phyloP scores from a whole-genome alignment of 1,140 invertebrate genomes.

The Drosophila pachea region DNA sequence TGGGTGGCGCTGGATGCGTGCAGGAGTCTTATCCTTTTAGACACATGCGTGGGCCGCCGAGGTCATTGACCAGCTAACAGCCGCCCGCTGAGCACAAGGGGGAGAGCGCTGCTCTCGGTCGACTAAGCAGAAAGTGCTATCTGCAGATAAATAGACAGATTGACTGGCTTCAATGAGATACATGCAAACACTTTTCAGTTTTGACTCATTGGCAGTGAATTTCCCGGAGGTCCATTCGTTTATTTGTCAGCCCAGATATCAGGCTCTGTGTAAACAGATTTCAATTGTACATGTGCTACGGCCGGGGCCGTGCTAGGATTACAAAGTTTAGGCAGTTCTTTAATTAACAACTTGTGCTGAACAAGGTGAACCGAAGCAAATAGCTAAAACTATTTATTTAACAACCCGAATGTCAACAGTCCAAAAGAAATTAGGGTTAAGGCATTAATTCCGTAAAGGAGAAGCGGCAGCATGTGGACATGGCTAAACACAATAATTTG shows the following conservation, averaged over 20 bases:
- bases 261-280: slow-evolving; percentile 8
- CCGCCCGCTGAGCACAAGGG: not conserved
- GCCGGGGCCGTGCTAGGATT: too few relatives aligned
- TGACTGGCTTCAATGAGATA: too few relatives aligned
- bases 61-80: slow-evolving; percentile 56
- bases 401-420: slow-evolving; percentile 39
- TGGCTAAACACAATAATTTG: slow-evolving; percentile 69
- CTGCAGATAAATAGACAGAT: too few relatives aligned
- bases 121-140: too few relatives aligned
- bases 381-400: slow-evolving; percentile 55
- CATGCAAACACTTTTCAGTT: too few relatives aligned
- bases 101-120: too few relatives aligned
- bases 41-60: slow-evolving; percentile 29
- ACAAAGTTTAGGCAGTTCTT: slow-evolving; percentile 51
- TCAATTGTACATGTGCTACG: slow-evolving; percentile 2
- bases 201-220: too few relatives aligned
- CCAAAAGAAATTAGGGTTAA: slow-evolving; percentile 33
- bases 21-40: slow-evolving; percentile 53
- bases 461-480: slow-evolving; percentile 7
- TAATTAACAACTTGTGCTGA: slow-evolving; percentile 63
- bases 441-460: slow-evolving; percentile 31
- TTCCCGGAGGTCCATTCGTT: too few relatives aligned
- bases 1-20: slow-evolving; percentile 5
- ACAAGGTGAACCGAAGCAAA: slow-evolving; percentile 35
- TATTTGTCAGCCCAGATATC: too few relatives aligned